phyloP scores from a whole-genome alignment of 1,140 invertebrate species.

The silkworm (Bombyx mori) region DNA sequence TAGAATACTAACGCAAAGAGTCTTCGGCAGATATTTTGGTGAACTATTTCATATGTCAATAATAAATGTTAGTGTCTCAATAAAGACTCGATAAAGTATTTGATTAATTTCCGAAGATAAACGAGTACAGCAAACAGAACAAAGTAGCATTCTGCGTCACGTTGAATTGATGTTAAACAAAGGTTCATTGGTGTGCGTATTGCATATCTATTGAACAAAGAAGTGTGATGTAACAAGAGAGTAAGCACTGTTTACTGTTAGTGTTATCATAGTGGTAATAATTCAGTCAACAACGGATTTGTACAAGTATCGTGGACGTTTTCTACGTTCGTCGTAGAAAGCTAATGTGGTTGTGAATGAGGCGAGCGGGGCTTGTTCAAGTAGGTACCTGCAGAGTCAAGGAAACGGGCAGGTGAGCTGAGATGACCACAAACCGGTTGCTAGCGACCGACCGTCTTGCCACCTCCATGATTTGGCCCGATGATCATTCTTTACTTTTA shows the following conservation, averaged over 20 bases:
- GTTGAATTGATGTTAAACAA: too few species aligned
- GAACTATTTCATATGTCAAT: too few species aligned
- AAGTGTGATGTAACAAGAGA: not conserved
- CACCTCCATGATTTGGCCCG: conserved; percentile 24
- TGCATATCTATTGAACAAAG: not conserved
- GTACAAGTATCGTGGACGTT: conserved; percentile 24
- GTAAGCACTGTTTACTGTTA: too few species aligned
- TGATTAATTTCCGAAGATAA: too few species aligned
- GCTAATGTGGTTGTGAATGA: conserved; percentile 42
- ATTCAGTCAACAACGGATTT: conserved; percentile 7
- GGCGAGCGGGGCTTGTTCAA: conserved; percentile 25
- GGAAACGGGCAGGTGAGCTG: conserved; percentile 33
- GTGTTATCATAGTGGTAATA: not conserved
- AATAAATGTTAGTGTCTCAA: too few species aligned
- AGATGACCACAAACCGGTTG: conserved; percentile 56
- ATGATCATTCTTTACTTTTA: conserved; percentile 12
- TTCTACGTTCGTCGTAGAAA: conserved; percentile 42
- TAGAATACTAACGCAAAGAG: too few species aligned
- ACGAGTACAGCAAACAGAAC: too few species aligned
- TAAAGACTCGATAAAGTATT: too few species aligned
- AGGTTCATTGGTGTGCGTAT: too few species aligned
- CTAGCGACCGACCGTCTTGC: conserved; percentile 27
- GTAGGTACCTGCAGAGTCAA: conserved; percentile 14
- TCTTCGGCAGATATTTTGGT: too few species aligned
- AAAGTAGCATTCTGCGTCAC: too few species aligned